Base-by-base conservation (phyloP, 2,113 vertebrate genomes). In the Stomatorhinus ivindoensis region DNA sequence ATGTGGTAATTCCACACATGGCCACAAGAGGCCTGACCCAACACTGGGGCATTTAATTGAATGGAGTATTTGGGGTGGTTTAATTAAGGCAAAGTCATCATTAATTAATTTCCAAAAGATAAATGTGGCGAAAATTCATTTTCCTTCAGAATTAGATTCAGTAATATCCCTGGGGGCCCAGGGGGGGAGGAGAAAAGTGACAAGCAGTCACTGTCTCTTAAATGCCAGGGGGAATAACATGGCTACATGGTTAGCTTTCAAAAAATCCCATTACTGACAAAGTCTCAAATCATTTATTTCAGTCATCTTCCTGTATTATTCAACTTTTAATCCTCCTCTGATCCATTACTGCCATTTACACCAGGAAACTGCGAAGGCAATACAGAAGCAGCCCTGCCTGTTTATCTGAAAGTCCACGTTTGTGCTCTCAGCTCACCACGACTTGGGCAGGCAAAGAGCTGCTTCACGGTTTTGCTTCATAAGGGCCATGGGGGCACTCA, bases 211-310 rank as follows among this genome's bases (percentile, higher is more conserved):
- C 47, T 86, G 39, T 89, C 53, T 69, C 87, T 73, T 48, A 86
- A 86, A 69, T 39, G 82, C 89, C 89, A 86, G 4, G 3, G 89
- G 89, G 83, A 73, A 51, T 73, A 61, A 87, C 50, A 61, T 44
- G 46, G 44, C 58, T 89, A 46, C 27, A 69, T 35, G 73, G 44
- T 55, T 89, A 86, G 55, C 39, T 83, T 89, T 87, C 55, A 27
- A 24, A 86, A 87, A 89, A 89, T 87, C 89, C 83, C 58, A 89
- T 69, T 89, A 86, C 80, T 86, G 89, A 61, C n/a, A 84, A 51
- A 65, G 50, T 89, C 46, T 47, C 87, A 69, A 58, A 89, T 89
- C 61, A 27, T 86, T 73, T 87, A 50, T 86, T 84, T 89, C 89
- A 48, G 47, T 76, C 24, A 48, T 31, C 51, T 24, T 84, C 82